Evolutionary conservation across 2,797 vertebrate genomes (phyloP), one percentile per base, ranked within the genome.

Genomic region (Sebastolobus altivelis): DNA sequence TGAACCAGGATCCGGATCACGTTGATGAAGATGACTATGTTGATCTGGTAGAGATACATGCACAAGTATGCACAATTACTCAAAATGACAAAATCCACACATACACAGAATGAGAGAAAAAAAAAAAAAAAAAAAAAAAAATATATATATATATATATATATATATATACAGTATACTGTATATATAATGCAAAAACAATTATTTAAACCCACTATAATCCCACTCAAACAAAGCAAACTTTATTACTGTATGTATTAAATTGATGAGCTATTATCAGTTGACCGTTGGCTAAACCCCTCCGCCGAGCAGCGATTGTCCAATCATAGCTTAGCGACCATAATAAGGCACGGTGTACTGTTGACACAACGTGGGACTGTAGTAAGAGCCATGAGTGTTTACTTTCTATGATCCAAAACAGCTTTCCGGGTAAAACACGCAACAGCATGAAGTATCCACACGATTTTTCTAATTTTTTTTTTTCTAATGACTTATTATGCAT

Each of bases 11-110:
- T 97, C 79, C 97, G 95, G 87, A 97, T 97, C 89, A 98, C 96
- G 0, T 97, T 97, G 84, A 97, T 88, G 81, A 98, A 98, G 93
- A 97, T 97, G 74, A 97, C 90, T 5, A 97, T 97, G 92, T 97
- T 97, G 84, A 96, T 93, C 97, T 97, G 86, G 31, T 4, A 40
- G 5, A 67, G 37, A 84, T 5, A 80, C n/a, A 78, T 20, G 12
- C 33, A 75, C n/a, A 77, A 8, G 25, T 27, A 60, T 18, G 8
- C 3, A 56, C 31, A 33, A 14, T 60, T 43, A 69, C 6, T 1
- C 22, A 72, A 35, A 75, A 75, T 56, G 13, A 59, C 18, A 72
- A 33, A 59, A 56, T 61, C 2, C 18, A 22, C 14, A 74, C 20
- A 61, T 27, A 37, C 33, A 55, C 37, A 66, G 13, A 67, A 2